Base-by-base conservation (phyloP, 1,140 invertebrate genomes). In the Drosophila pruinosa region DNA sequence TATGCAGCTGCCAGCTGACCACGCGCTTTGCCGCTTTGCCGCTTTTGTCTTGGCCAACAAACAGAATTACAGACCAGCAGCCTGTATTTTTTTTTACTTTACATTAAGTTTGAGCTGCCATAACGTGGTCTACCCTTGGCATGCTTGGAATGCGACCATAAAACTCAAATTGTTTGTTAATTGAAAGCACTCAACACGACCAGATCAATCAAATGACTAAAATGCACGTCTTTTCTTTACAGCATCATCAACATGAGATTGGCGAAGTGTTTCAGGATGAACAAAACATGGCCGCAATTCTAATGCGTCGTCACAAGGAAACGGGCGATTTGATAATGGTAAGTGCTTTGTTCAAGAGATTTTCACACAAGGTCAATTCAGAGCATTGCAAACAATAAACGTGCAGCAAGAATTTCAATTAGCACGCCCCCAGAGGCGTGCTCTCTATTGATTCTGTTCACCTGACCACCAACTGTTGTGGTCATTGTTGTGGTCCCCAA, bases 201-300 rank as follows among this genome's bases (percentile, higher is more conserved):
- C 31, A n/a, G 31, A 34, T 34, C 31, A 34, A 34, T 34, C 31
- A 34, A 34, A 34, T 3, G 2, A n/a, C n/a, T n/a, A n/a, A n/a
- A n/a, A n/a, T n/a, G n/a, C n/a, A n/a, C 5, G 26, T 28, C 2
- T 28, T 7, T 36, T 36, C 15, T 92, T 93, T 82, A 7, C 91
- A 95, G 94, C 91, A 92, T 77, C 90, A 89, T 17, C 93, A 92
- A 59, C 92, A 94, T 59, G 93, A 96, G 67, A 93, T 97, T 58
- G 97, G 97, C 21, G 95, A 97, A 57, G 93, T 96, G 14, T 98
- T 97, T 92, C 97, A 98, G 89, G 97, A 98, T 91, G 94, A 95
- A 68, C 92, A 93, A 15, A 97, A 96, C 81, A 94, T 96, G 92
- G 97, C 97, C 15, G 97, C 97, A 6, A 93, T 98, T 82, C 92